Base-by-base conservation (phyloP, 1,140 invertebrate genomes). In the Drosophila trapezifrons region DNA sequence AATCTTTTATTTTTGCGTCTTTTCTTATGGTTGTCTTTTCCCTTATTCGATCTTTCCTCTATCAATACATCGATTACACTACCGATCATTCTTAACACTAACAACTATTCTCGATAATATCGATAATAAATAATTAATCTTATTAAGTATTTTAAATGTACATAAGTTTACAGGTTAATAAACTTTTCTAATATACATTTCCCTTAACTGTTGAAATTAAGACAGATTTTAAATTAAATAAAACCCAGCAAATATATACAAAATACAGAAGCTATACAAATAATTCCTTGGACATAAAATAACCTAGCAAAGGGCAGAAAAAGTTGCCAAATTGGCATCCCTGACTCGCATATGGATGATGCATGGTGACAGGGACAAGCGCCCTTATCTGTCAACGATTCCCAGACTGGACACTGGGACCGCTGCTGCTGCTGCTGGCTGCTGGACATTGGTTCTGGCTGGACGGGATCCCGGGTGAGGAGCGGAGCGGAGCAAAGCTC, bases 321-420 rank as follows among this genome's bases (percentile, higher is more conserved):
- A 40, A 67, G 12, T 29, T 22, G 65, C 46, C 37, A 66, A 69
- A 43, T 35, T 25, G 62, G 62, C 65, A 69, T 69, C 65, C 35
- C 65, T 32, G 20, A 13, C 62, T 62, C 3, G 18, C 49, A 25
- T 17, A 38, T 38, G 32, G 70, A 73, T 73, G 70, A 73, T 73
- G 70, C 55, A 73, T 72, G 54, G 67, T 47, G 67, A 75, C 71
- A 55, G 38, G 59, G 58, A 66, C 52, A 66, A 65, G 62, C 73
- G 72, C 60, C 62, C 60, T 76, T 76, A 76, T 76, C 73, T 76
- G 62, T 76, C 72, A 76, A 45, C 73, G 73, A 66, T 76, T 76
- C 72, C 73, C 73, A 58, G 72, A 76, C 73, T 76, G 73, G 73
- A 76, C 71, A 76, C 62, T 56, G 49, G 22, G 22, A 2, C 22